Percentiles rank a stretch among this genome's conserved stretches.
These are phyloP conservation scores for Dolichoris vasculosae DNA, from an alignment of 1,140 invertebrate genomes.

Conservation along the genomic window DNA sequence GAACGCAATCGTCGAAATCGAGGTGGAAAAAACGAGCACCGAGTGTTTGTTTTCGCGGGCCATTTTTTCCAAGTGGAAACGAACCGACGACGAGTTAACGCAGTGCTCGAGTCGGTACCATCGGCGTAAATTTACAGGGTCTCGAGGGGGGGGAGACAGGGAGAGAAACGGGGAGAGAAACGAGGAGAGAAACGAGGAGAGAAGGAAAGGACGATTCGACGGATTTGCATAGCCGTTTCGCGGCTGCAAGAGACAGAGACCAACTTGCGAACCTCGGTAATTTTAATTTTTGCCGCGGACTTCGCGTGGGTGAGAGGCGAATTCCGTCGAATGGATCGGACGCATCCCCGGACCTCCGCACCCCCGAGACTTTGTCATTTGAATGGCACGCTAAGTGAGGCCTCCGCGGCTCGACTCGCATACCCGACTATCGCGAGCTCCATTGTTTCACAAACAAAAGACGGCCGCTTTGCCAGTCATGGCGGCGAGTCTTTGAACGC, in stretches of 20 bases:
- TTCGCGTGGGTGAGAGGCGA: no score
- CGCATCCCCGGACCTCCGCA: conserved; percentile 25
- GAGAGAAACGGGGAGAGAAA: not conserved
- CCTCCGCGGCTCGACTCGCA: not conserved
- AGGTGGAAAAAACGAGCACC: not conserved
- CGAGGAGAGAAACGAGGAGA: not conserved
- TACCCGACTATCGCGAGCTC: conserved; percentile 42
- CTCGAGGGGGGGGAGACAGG: not conserved
- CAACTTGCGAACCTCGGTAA: no score
- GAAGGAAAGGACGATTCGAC: not conserved
- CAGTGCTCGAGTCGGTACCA: not conserved
- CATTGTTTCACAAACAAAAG: conserved; percentile 65
- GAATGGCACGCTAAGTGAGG: conserved; percentile 62
- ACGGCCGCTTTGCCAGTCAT: conserved; percentile 67
- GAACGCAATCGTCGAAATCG: not conserved
- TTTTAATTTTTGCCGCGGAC: no score
- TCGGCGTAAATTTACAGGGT: not conserved
- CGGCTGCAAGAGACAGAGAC: not conserved
- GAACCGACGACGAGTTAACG: not conserved
- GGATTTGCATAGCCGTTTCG: not conserved
- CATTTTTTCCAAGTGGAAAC: not conserved
- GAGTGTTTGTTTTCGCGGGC: not conserved
- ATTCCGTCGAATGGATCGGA: conserved; percentile 60
- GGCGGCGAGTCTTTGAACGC: conserved; percentile 73
- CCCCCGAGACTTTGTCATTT: conserved; percentile 57